Evolutionary conservation across 2,113 vertebrate species (phyloP), one percentile per base, ranked within the genome.

Genomic region (Microtus ochrogaster): DNA sequence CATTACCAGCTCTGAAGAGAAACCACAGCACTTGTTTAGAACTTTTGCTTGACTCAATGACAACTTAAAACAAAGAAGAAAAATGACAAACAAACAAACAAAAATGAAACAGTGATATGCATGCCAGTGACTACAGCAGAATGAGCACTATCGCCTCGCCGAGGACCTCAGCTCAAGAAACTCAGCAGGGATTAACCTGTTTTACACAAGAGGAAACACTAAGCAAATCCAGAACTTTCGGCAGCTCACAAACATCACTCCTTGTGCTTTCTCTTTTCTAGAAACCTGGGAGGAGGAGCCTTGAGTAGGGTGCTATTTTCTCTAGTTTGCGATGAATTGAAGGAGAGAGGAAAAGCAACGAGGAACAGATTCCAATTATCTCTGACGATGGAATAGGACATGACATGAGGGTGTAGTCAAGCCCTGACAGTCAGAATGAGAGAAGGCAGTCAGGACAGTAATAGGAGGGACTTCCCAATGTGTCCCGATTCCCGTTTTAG

Each of bases 61-160:
- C 58, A 61, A 63, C 21, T 76, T 76, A 76, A 94, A 88, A 76
- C 22, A 30, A 73, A 44, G 94, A 86, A 39, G 39, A 90, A 10
- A 68, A 65, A n/a, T 19, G 8, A n/a, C 16, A 36, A 83, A 26
- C 30, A 36, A 83, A 26, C 52, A 72, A 55, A 5, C n/a, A 72
- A 58, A 58, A 21, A 58, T 21, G 19, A 58, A 58, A 19, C 55
- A 28, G 28, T 73, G 47, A 72, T 3, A 22, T 21, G 28, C 12
- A 11, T 65, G 55, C 44, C 12, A 16, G 30, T 65, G 47, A 39
- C 8, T 47, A 21, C 70, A 22, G 55, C 44, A 49, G 39, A 21
- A 68, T 22, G 19, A 0, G 26, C 13, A 5, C 19, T n/a, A 4
- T 7, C 17, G 26, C 11, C 14, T 58, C 55, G 0, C 55, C n/a